Conservation (phyloP, 1,140 invertebrate species). For the Saccostrea cuccullata region DNA sequence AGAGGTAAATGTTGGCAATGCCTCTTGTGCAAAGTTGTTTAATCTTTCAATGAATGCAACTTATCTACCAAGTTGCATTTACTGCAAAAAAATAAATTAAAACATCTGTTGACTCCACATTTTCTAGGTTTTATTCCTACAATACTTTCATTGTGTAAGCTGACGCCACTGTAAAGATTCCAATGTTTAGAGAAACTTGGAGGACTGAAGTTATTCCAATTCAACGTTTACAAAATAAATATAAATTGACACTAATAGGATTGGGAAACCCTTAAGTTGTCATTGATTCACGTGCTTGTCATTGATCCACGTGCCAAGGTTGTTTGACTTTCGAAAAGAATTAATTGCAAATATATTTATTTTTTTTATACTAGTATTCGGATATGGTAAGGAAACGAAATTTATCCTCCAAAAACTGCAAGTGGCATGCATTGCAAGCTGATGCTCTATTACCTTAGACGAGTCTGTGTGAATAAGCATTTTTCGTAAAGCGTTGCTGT, state of each 20-base stretch:
- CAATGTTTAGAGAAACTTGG: slow-evolving; percentile 13
- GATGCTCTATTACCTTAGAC: too few species aligned
- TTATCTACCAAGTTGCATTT: background rate
- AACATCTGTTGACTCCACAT: background rate
- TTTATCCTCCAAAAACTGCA: background rate
- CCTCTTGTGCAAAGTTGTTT: too few species aligned
- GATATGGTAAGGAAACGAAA: background rate
- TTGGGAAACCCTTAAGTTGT: background rate
- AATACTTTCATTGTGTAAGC: background rate
- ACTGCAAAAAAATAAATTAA: background rate
- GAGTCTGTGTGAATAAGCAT: too few species aligned
- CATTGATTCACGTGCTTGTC: background rate
- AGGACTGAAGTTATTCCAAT: background rate
- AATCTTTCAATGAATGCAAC: background rate
- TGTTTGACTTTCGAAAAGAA: slow-evolving; percentile 10
- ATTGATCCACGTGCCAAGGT: slow-evolving; percentile 3
- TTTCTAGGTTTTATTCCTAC: background rate
- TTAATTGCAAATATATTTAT: background rate
- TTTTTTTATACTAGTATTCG: background rate
- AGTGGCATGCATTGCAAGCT: background rate
- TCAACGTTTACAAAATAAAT: slow-evolving; percentile 33
- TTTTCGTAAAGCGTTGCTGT: background rate
- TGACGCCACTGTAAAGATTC: background rate
- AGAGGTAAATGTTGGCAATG: too few species aligned
- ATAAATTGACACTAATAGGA: slow-evolving; percentile 21